These are phyloP conservation scores for Drusus annulatus DNA, from an alignment of 1,140 invertebrate species.

Conservation along the genomic window DNA sequence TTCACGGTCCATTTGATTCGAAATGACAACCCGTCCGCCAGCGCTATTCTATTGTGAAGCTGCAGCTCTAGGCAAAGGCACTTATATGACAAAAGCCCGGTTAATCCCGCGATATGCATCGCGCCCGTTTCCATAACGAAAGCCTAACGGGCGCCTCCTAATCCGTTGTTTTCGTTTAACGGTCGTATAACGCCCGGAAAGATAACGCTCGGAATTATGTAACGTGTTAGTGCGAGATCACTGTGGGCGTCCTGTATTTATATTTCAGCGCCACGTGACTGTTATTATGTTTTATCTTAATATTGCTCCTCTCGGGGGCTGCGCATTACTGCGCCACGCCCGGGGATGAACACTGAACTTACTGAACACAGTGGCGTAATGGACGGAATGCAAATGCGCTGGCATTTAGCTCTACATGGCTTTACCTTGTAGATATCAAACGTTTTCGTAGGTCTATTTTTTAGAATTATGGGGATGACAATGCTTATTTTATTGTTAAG, in stretches of 20 bases:
- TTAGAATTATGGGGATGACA: too few species aligned
- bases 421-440: slow-evolving; percentile 5
- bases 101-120: slow-evolving; percentile 52
- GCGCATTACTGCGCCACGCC: slow-evolving; percentile 10
- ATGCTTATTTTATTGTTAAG: too few species aligned
- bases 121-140: slow-evolving; percentile 39
- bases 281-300: slow-evolving; percentile 59
- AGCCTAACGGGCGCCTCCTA: slow-evolving; percentile 50
- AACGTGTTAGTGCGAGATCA: slow-evolving; percentile 52
- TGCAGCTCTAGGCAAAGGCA: slow-evolving; percentile 21
- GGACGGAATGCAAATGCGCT: slow-evolving; percentile 16
- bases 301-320: slow-evolving; percentile 35
- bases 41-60: not conserved
- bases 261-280: slow-evolving; percentile 59
- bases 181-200: slow-evolving; percentile 55
- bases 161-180: slow-evolving; percentile 60
- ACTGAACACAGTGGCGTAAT: not conserved
- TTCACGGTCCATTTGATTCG: slow-evolving; percentile 13
- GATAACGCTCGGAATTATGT: slow-evolving; percentile 57
- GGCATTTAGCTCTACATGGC: not conserved
- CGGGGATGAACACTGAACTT: not conserved
- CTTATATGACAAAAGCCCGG: slow-evolving; percentile 50
- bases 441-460: slow-evolving; percentile 1
- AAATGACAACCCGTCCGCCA: slow-evolving; percentile 26
- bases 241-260: slow-evolving; percentile 53